phyloP scores from a whole-genome alignment of 2,113 vertebrate species.

The Chionodraco myersi region DNA sequence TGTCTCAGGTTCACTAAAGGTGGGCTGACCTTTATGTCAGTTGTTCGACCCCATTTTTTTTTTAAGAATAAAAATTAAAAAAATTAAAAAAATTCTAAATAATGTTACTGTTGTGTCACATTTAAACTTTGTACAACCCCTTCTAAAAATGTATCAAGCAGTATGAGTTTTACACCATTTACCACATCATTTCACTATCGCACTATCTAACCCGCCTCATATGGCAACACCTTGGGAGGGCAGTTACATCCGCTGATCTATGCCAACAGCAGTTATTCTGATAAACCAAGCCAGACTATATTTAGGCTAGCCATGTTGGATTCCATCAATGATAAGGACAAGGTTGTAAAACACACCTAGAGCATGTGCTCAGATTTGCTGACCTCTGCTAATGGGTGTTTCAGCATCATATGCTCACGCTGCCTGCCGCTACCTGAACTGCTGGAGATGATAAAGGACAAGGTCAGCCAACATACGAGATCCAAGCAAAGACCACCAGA shows the following conservation, averaged over 20 bases:
- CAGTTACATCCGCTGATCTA: conserved; percentile 44
- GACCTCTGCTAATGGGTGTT: conserved; percentile 27
- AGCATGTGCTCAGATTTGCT: conserved; percentile 5
- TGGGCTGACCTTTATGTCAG: too few species aligned
- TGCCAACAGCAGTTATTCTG: conserved; percentile 61
- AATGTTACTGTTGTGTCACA: background rate
- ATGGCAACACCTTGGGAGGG: conserved; percentile 61
- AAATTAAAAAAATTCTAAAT: too few species aligned
- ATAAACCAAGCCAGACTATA: conserved; percentile 51
- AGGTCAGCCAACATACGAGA: conserved; percentile 20
- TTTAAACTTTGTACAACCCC: background rate
- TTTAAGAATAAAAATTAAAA: too few species aligned
- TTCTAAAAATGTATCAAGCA: background rate
- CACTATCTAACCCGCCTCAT: conserved; percentile 48
- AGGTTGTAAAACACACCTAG: background rate
- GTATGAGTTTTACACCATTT: background rate
- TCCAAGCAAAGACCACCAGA: background rate
- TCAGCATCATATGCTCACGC: background rate
- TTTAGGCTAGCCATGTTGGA: conserved; percentile 36
- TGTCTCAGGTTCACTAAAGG: too few species aligned
- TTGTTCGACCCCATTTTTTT: background rate
- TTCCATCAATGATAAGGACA: background rate
- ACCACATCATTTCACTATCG: background rate
- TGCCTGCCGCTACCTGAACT: background rate
- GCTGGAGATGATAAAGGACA: conserved; percentile 1